These are phyloP conservation scores for Pangasius larnaudii DNA, from an alignment of 2,797 vertebrate species.

Conservation along the genomic window DNA sequence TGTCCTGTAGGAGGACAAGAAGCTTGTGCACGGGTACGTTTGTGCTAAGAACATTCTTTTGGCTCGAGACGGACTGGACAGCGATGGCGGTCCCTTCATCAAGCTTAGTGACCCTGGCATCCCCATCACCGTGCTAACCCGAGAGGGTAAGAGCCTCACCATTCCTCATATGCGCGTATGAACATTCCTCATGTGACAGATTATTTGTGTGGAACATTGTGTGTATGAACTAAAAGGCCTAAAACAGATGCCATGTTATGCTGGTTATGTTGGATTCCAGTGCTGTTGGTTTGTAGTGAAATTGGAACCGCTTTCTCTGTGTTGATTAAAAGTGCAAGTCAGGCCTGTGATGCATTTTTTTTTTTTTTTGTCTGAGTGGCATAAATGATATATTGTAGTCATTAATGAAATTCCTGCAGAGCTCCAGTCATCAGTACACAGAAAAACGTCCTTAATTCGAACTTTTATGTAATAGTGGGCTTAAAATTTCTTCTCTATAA, in stretches of 20 bases:
- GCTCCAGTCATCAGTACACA: not conserved
- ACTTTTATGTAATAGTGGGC: no score
- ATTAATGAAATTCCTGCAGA: not conserved
- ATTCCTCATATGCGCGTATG: not conserved
- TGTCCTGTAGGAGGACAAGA: conserved; percentile 90
- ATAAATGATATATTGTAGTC: not conserved
- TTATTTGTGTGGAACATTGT: not conserved
- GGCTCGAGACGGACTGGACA: conserved; percentile 86
- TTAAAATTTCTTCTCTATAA: no score
- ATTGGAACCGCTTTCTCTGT: not conserved
- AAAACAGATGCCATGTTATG: no score
- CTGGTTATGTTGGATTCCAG: not conserved
- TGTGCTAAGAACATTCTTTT: conserved; percentile 95
- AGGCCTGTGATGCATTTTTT: not conserved
- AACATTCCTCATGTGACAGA: not conserved
- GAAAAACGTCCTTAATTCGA: not conserved
- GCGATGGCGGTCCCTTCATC: conserved; percentile 89
- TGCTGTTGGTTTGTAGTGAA: not conserved
- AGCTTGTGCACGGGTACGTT: conserved; percentile 93
- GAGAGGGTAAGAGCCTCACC: conserved; percentile 81
- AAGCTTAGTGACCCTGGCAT: conserved; percentile 97
- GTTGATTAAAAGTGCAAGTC: not conserved
- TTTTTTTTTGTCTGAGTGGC: not conserved
- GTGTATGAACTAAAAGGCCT: not conserved
- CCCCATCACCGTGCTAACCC: conserved; percentile 88